Percentiles rank a stretch among this genome's conserved stretches.
phyloP scores from a whole-genome alignment of 2,113 vertebrate species.

The Boleophthalmus pectinirostris region DNA sequence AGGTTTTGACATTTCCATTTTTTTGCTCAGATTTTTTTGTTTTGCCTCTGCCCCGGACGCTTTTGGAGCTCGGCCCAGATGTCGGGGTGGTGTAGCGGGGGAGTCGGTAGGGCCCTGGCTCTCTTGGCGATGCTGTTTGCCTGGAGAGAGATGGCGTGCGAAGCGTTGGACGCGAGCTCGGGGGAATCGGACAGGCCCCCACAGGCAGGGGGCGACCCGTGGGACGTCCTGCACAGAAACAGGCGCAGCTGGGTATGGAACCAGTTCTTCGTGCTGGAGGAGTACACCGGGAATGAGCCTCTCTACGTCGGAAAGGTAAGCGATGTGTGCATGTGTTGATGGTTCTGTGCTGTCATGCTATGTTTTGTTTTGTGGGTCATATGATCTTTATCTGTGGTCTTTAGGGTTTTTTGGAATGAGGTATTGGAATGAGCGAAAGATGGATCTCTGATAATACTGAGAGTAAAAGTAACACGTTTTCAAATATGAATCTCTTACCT shows the following conservation, averaged over 20 bases:
- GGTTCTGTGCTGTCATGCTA: slow-evolving; percentile 7
- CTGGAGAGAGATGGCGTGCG: slow-evolving; percentile 82
- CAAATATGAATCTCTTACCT: too few relatives aligned
- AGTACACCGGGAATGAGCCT: slow-evolving; percentile 94
- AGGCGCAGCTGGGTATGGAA: slow-evolving; percentile 99
- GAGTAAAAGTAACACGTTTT: too few relatives aligned
- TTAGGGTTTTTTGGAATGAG: too few relatives aligned
- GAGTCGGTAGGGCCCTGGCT: slow-evolving; percentile 73
- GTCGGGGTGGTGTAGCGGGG: slow-evolving; percentile 71
- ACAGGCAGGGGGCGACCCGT: slow-evolving; percentile 65
- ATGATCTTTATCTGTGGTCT: too few relatives aligned
- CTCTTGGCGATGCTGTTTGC: slow-evolving; percentile 83
- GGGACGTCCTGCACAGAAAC: slow-evolving; percentile 79
- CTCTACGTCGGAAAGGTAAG: slow-evolving; percentile 98
- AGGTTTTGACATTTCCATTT: slow-evolving; percentile 69
- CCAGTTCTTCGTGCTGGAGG: slow-evolving; percentile 98
- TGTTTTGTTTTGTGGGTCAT: too few relatives aligned
- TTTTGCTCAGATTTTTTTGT: slow-evolving; percentile 14
- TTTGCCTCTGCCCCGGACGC: slow-evolving; percentile 24
- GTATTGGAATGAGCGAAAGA: too few relatives aligned
- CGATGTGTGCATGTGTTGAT: slow-evolving; percentile 11
- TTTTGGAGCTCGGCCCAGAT: slow-evolving; percentile 62
- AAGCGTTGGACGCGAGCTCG: slow-evolving; percentile 74
- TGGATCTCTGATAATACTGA: too few relatives aligned
- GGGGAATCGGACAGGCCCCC: slow-evolving; percentile 73